Conservation (phyloP, 2,888 invertebrate genomes). For the Xestia rhomboidea region DNA sequence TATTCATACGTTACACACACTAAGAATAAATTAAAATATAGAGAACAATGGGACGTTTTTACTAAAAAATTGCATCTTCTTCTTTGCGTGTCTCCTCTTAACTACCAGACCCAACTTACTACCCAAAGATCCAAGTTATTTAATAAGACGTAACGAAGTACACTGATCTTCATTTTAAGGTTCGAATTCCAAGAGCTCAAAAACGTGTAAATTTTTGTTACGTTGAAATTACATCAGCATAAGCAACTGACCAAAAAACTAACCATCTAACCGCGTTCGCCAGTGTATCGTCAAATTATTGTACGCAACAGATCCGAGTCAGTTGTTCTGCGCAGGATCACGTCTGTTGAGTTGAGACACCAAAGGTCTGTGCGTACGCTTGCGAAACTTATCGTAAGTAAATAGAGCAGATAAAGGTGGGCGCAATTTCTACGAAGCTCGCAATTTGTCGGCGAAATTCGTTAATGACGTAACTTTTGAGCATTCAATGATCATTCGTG, state of each 20-base stretch:
- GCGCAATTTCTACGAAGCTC: slow-evolving; percentile 71
- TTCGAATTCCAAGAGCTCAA: not conserved
- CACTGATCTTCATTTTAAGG: not conserved
- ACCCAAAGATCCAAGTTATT: not conserved
- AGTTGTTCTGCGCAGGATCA: slow-evolving; percentile 76
- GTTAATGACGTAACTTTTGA: slow-evolving; percentile 68
- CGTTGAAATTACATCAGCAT: slow-evolving; percentile 19
- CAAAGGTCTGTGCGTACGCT: slow-evolving; percentile 79
- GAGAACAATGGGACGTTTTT: slow-evolving; percentile 4
- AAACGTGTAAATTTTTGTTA: not conserved
- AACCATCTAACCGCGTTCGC: slow-evolving; percentile 38
- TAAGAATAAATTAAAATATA: not conserved
- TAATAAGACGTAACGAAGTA: not conserved
- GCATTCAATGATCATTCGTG: slow-evolving; percentile 67
- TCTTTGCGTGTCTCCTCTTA: not conserved
- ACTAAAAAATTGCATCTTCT: not conserved
- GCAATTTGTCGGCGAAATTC: slow-evolving; percentile 71
- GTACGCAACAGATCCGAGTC: slow-evolving; percentile 75
- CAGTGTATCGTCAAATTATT: slow-evolving; percentile 63
- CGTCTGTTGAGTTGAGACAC: slow-evolving; percentile 80
- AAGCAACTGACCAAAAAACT: slow-evolving; percentile 17
- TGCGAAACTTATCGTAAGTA: slow-evolving; percentile 71
- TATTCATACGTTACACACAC: not conserved
- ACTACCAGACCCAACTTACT: not conserved
- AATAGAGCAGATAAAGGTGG: slow-evolving; percentile 77